Percentiles rank a stretch among this genome's conserved stretches.
These are phyloP conservation scores for Mustelus asterias DNA, from an alignment of 2,113 vertebrate species.

Conservation along the genomic window DNA sequence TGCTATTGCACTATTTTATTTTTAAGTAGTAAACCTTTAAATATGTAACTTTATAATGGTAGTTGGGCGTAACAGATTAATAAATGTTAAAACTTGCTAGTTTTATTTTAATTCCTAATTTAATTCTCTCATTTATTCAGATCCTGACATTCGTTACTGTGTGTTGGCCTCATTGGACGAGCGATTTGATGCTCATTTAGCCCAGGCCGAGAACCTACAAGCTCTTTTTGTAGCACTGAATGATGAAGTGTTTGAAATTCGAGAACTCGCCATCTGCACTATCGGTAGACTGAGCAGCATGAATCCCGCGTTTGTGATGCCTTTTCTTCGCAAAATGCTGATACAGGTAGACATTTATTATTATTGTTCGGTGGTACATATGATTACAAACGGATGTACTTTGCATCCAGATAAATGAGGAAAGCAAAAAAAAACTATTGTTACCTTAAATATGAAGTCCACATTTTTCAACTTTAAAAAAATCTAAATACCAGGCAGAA, in stretches of 20 bases:
- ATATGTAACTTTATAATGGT: not conserved
- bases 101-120: not conserved
- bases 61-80: not conserved
- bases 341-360: conserved; percentile 72
- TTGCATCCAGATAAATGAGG: not conserved
- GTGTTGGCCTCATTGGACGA: conserved; percentile 96
- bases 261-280: conserved; percentile 94
- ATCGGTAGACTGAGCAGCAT: conserved; percentile 96
- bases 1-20: not conserved
- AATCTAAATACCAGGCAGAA: not conserved
- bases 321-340: conserved; percentile 97
- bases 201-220: conserved; percentile 93
- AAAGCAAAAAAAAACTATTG: not conserved
- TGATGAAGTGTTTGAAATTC: conserved; percentile 96
- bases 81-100: not conserved
- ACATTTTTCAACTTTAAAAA: not conserved
- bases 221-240: conserved; percentile 93
- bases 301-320: conserved; percentile 99
- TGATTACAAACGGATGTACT: not conserved
- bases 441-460: not conserved
- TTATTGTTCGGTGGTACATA: not conserved
- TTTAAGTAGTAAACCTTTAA: not conserved
- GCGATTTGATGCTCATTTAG: conserved; percentile 91
- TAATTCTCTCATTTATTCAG: conserved; percentile 52
- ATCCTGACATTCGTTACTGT: conserved; percentile 95